A percentile compares a stretch with the other conserved stretches of the same genome.
Evolutionary conservation across 2,113 vertebrate genomes (phyloP).

Genomic region (Mixornis gularis): DNA sequence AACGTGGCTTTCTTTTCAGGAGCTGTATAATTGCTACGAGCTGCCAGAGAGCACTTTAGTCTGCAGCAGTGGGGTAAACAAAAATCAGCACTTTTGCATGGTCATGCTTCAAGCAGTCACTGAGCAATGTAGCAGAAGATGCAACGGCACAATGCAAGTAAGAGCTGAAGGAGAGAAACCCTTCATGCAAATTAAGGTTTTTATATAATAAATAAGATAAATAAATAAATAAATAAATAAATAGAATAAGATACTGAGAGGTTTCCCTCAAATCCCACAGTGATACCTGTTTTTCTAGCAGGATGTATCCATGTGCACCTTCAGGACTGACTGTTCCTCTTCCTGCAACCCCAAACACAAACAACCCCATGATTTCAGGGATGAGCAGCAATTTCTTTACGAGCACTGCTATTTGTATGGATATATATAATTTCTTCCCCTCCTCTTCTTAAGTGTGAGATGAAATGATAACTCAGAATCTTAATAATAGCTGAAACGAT

Average conservation of each 20-base stretch:
- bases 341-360: not conserved
- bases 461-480: not conserved
- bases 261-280: not conserved
- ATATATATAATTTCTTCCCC: not conserved
- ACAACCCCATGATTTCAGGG: not conserved
- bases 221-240: no score
- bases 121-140: not conserved
- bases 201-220: no score
- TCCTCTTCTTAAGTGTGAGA: not conserved
- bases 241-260: not conserved
- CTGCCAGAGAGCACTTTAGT: not conserved
- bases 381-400: accelerated
- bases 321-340: not conserved
- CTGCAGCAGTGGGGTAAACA: not conserved
- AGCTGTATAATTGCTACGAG: not conserved
- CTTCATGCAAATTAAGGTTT: not conserved
- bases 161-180: not conserved
- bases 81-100: not conserved
- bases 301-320: not conserved
- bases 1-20: not conserved
- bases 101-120: not conserved
- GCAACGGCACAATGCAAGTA: not conserved
- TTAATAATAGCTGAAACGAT: not conserved
- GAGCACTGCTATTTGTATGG: not conserved
- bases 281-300: not conserved